A percentile compares a stretch with the other conserved stretches of the same genome.
Evolutionary conservation across 2,888 invertebrate genomes (phyloP).

Genomic region (Hypena proboscidalis): DNA sequence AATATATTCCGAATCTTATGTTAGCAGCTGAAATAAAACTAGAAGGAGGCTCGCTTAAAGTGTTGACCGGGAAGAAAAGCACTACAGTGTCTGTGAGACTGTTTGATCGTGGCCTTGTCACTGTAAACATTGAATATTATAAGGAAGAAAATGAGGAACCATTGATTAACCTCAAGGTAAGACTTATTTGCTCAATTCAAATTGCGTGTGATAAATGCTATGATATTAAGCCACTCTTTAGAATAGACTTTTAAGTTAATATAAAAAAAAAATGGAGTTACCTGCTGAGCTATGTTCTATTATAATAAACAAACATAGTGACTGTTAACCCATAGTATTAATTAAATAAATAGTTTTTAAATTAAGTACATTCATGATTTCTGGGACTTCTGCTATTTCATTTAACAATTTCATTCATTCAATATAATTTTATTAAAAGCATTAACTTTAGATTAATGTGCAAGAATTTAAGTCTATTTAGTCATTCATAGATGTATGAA

Average conservation of each 20-base stretch:
- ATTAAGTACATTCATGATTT: too few relatives aligned
- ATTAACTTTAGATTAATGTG: too few relatives aligned
- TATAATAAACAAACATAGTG: not conserved
- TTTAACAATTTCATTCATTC: too few relatives aligned
- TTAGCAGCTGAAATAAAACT: slow-evolving; percentile 88
- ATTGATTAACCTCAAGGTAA: slow-evolving; percentile 91
- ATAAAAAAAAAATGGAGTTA: not conserved
- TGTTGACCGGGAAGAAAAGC: slow-evolving; percentile 89
- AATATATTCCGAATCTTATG: slow-evolving; percentile 89
- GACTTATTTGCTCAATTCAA: slow-evolving; percentile 21
- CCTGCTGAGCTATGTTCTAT: slow-evolving; percentile 9
- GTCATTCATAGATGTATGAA: too few relatives aligned
- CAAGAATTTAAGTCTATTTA: too few relatives aligned
- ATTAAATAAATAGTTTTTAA: too few relatives aligned
- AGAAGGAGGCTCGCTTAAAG: slow-evolving; percentile 89
- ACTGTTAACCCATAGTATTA: too few relatives aligned
- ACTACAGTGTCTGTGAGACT: slow-evolving; percentile 89
- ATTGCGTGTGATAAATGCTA: slow-evolving; percentile 16
- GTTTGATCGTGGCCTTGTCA: slow-evolving; percentile 90
- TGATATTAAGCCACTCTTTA: slow-evolving; percentile 23
- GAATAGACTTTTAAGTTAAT: slow-evolving; percentile 4
- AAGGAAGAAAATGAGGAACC: slow-evolving; percentile 90
- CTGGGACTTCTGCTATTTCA: too few relatives aligned
- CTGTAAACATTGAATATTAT: slow-evolving; percentile 93
- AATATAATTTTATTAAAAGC: too few relatives aligned